Evolutionary conservation across 1,140 invertebrate genomes (phyloP), one percentile per base, ranked within the genome.

Genomic region (Trichonephila clavata): DNA sequence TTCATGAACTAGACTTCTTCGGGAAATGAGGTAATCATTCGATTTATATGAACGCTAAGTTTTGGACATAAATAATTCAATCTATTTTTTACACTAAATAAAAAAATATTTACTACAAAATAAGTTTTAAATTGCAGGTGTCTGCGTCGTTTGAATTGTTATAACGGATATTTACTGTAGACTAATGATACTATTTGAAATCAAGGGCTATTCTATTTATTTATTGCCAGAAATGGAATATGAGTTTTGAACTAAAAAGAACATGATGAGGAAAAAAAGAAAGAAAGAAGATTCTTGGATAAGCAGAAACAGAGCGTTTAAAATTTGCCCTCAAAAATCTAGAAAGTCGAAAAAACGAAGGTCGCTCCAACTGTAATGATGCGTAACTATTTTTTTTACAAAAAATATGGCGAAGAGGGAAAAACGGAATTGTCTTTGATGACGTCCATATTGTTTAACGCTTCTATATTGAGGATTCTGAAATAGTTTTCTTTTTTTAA

Each of bases 301-400:
- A 20, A 92, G 32, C 60, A 27, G 59, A 92, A 92, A 84, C 27
- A 92, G 90, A 92, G 90, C 90, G 80, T 92, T 92, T 92, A 90
- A 92, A 92, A 92, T 59, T 63, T 84, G 89, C 68, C 32, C 71
- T 80, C 57, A 90, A 90, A 89, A 81, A 6, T 57, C 71, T 21
- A 81, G 89, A 90, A 90, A 90, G 90, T 92, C 21, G 32, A 84
- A 24, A 50, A 83, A 80, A 27, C 10, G 20, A 90, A 90, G 89
- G 71, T 90, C 71, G 89, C 0, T n/a, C 68, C 6, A 77, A 18
- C 24, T 27, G 68, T 24, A 81, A 90, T 81, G 89, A 81, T 27
- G 89, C 89, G 71, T 77, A 60, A 81, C 89, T 0, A 13, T 43
- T 90, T 90, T 8, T 39, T 13, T 50, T 10, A 10, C 20, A 50